Base-by-base conservation (phyloP, 2,113 vertebrate species). In the Hippotragus niger region DNA sequence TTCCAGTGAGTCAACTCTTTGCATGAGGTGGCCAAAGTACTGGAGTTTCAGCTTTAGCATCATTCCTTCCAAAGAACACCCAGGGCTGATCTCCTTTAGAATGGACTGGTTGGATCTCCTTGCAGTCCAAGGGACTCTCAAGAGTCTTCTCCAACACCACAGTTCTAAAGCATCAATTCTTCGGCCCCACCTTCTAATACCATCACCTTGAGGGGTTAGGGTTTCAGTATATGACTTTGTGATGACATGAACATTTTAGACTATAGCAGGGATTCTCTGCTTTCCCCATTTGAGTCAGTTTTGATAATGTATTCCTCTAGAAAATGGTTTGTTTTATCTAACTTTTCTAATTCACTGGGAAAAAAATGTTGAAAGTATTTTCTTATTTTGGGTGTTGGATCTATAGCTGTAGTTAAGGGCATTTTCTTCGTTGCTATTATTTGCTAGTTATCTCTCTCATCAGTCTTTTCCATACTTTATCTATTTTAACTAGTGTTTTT, bases 361-460 rank as follows among this genome's bases (percentile, higher is more conserved):
- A 98, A 95, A 53, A 53, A 25, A 25, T 40, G 8, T 92, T 92
- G 17, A 23, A 78, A 86, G 43, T 36, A 47, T 94, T 90, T 90
- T 93, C 36, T 83, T 58, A 64, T 89, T 83, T 88, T 58, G 57
- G 11, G 0, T 71, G n/a, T 86, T 92, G 4, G 5, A 12, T 85
- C 19, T 91, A 2, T 36, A 31, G 33, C 9, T 33, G 8, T 55
- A 89, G 5, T 62, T 78, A 80, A 81, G 31, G 12, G 7, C 57
- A 67, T 52, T 86, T 57, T 64, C 52, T 17, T 19, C 21, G 43
- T 83, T 87, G 33, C 76, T 74, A 53, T n/a, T 43, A 23, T 47
- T 91, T 60, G 31, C 62, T 5, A 9, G 14, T 67, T 81, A 4
- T 53, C 13, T 64, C 55, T 57, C 27, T 50, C 36, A 89, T 76